Evolutionary conservation across 2,113 vertebrate genomes (phyloP), one percentile per base, ranked within the genome.

Genomic region (Syrmaticus mikado): DNA sequence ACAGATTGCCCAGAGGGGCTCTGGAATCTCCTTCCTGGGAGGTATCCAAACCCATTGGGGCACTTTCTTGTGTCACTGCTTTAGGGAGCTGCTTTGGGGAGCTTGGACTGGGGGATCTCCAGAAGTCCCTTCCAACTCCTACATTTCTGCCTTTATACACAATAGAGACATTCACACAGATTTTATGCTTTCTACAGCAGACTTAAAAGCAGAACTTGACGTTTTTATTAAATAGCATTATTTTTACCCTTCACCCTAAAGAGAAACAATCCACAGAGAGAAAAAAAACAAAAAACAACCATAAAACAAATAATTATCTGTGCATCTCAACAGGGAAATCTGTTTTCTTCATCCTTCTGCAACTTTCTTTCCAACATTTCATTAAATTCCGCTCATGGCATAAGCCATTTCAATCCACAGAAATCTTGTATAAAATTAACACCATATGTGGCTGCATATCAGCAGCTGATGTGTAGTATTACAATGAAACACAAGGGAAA

Each of bases 161-260:
- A 80, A 12, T 72, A 36, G 76, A 75, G 40, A 14, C 22, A 43
- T 68, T 84, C 5, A 10, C 46, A 74, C 38, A 43, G n/a, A 74
- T 91, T 89, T 24, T 38, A 52, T 3, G 1, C 66, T 86, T 89
- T 79, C 53, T 57, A 1, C 28, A 40, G 43, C 62, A 65, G 43
- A 66, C 28, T 8, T 53, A 52, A 85, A 74, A 91, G 74, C 28
- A 57, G 20, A 79, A 67, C 78, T n/a, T 46, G 1, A 76, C 68
- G 25, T 87, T 75, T 61, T 89, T 68, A 52, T 68, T 82, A 64
- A 90, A 68, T 43, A 65, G 53, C 38, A 30, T 52, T 92, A 83
- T 90, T 94, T 84, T 91, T 73, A 95, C 48, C 53, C 79, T 90
- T 85, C 50, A 36, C 48, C 67, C 78, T 73, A 3, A 93, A 79